Percentiles rank a stretch among this genome's conserved stretches.
Evolutionary conservation across 2,888 invertebrate genomes (phyloP).

Genomic region (Gnatocerus cornutus): DNA sequence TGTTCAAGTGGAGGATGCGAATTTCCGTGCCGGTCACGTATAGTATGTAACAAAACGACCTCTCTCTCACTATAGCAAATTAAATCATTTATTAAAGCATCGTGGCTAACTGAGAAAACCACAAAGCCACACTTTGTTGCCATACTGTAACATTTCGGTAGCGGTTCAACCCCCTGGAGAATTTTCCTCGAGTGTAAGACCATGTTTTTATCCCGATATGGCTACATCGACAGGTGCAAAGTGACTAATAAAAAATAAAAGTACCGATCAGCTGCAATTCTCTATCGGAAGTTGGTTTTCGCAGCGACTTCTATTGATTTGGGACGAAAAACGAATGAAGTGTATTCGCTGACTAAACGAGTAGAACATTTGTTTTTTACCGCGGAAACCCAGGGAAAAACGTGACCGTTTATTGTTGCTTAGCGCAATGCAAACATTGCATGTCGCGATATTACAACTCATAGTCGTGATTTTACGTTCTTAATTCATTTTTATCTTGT

Average conservation of each 20-base stretch:
- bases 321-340: background rate
- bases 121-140: background rate
- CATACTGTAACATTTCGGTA: slow-evolving; percentile 18
- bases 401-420: background rate
- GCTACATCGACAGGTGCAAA: slow-evolving; percentile 11
- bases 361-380: slow-evolving; percentile 1
- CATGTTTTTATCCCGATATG: slow-evolving; percentile 24
- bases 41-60: background rate
- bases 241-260: slow-evolving; percentile 18
- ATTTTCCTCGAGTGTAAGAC: background rate
- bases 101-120: slow-evolving; percentile 3
- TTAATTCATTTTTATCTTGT: background rate
- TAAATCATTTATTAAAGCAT: slow-evolving; percentile 32
- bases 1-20: no score
- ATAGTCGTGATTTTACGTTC: background rate
- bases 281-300: background rate
- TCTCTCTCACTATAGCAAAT: slow-evolving; percentile 16
- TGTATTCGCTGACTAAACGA: background rate
- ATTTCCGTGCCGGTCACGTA: slow-evolving; percentile 9
- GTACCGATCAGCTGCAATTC: slow-evolving; percentile 6
- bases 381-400: background rate
- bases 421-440: slow-evolving; percentile 7
- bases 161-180: background rate
- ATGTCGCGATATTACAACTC: slow-evolving; percentile 1
- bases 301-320: slow-evolving; percentile 9